phyloP scores from a whole-genome alignment of 1,140 invertebrate species.

The Aphis craccivora region DNA sequence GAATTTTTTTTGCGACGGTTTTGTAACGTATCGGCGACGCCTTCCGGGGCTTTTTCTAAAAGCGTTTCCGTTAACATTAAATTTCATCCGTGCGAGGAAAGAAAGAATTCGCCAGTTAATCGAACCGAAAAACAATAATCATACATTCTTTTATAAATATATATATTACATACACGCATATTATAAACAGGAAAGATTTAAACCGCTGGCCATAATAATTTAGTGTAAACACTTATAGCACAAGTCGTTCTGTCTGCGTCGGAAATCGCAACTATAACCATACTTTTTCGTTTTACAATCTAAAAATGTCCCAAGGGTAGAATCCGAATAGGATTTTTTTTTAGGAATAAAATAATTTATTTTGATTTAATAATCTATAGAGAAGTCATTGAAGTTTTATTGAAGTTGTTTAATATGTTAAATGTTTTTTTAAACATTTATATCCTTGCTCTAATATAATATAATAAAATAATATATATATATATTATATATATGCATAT shows the following conservation, averaged over 20 bases:
- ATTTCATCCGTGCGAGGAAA: neutral
- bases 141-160: neutral
- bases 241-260: neutral
- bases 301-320: neutral
- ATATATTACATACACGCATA: neutral
- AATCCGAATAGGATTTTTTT: neutral
- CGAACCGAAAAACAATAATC: conserved; percentile 7
- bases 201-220: conserved; percentile 3
- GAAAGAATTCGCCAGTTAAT: neutral
- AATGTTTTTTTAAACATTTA: neutral
- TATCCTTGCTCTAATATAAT: conserved; percentile 28
- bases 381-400: neutral
- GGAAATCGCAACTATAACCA: neutral
- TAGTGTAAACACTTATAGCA: neutral
- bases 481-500: neutral
- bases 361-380: neutral
- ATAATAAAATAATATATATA: neutral
- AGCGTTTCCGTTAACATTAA: conserved; percentile 10
- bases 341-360: neutral
- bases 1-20: neutral
- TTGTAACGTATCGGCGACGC: neutral
- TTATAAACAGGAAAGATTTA: neutral
- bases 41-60: conserved; percentile 7
- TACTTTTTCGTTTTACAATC: neutral
- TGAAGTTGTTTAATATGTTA: neutral